phyloP scores from a whole-genome alignment of 2,113 vertebrate species.

The Rhinolophus ferrumequinum region DNA sequence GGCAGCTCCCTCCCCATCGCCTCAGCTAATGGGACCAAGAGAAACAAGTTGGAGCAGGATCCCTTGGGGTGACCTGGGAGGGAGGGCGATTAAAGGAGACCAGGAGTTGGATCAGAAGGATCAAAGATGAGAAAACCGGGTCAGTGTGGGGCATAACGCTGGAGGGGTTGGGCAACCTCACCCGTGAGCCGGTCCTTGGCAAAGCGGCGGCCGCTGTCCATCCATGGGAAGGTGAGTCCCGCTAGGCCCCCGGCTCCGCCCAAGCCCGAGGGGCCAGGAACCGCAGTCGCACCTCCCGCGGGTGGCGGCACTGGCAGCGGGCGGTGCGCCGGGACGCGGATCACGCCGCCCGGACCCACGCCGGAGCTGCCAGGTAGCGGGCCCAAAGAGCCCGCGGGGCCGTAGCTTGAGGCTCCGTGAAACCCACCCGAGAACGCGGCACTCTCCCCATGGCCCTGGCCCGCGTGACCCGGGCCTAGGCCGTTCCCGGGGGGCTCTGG shows the following conservation, averaged over 20 bases:
- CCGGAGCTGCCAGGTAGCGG: slow-evolving; percentile 92
- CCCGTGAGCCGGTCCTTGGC: slow-evolving; percentile 96
- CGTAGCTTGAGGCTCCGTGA: slow-evolving; percentile 89
- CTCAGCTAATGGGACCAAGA: not conserved
- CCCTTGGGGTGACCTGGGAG: not conserved
- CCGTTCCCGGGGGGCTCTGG: slow-evolving; percentile 87
- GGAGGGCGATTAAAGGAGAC: not conserved
- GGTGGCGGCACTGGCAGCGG: slow-evolving; percentile 87
- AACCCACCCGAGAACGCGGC: slow-evolving; percentile 88
- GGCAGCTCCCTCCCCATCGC: not conserved
- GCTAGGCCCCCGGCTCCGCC: slow-evolving; percentile 88
- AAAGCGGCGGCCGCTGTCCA: slow-evolving; percentile 94
- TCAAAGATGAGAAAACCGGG: not conserved
- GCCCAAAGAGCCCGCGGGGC: slow-evolving; percentile 91
- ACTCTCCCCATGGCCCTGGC: slow-evolving; percentile 87
- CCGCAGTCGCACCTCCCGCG: slow-evolving; percentile 80
- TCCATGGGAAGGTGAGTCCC: slow-evolving; percentile 95
- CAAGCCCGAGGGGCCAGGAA: slow-evolving; percentile 87
- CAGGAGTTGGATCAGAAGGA: not conserved
- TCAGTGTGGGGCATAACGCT: not conserved
- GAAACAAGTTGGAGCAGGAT: not conserved
- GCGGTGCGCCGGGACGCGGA: slow-evolving; percentile 92
- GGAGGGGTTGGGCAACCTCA: slow-evolving; percentile 80
- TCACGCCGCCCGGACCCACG: slow-evolving; percentile 90
- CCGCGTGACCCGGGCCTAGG: slow-evolving; percentile 86